A percentile compares a stretch with the other conserved stretches of the same genome.
Conservation (phyloP, 2,113 vertebrate genomes). For the Ictidomys tridecemlineatus region DNA sequence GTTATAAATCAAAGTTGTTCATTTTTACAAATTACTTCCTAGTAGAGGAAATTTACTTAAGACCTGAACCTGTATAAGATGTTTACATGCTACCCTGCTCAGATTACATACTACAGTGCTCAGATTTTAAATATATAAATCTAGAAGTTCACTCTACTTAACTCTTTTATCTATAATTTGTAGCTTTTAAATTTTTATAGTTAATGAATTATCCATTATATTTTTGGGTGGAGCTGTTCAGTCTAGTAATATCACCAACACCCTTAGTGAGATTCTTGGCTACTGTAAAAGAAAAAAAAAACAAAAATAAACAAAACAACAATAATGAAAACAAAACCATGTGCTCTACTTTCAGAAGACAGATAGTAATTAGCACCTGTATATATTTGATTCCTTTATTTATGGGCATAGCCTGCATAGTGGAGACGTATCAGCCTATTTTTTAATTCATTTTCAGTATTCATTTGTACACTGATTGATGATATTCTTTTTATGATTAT, state of each 20-base stretch:
- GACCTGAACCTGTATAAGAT: background rate
- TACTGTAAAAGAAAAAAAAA: background rate
- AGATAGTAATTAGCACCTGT: background rate
- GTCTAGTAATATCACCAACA: background rate
- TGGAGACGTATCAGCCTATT: background rate
- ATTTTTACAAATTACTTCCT: background rate
- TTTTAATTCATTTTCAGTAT: background rate
- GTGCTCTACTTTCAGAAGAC: background rate
- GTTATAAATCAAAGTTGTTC: background rate
- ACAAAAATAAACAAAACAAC: no score
- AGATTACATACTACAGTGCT: background rate
- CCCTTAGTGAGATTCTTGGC: background rate
- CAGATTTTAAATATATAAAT: background rate
- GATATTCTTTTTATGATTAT: background rate
- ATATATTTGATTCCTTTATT: background rate
- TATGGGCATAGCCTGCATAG: background rate
- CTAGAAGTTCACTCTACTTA: background rate
- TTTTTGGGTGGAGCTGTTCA: background rate
- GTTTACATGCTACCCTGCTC: background rate
- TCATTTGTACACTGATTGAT: background rate
- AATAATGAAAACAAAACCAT: background rate
- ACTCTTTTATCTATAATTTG: background rate
- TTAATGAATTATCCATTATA: background rate
- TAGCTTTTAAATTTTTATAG: constrained; percentile 2
- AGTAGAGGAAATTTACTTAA: background rate